Conservation (phyloP, 2,888 invertebrate genomes). For the Sphaerophoria rueppellii region DNA sequence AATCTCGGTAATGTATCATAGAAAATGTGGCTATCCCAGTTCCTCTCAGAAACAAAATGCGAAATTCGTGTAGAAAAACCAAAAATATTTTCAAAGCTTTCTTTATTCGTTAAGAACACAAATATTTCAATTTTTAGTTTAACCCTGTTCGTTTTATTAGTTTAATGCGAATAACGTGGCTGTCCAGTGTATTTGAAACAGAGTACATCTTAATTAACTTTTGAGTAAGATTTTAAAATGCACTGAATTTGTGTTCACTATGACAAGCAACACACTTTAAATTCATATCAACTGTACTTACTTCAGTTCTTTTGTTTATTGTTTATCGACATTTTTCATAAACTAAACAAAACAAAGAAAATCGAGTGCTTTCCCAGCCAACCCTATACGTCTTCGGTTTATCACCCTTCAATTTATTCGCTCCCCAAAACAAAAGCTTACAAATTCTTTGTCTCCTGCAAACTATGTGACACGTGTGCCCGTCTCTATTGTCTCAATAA, state of each 20-base stretch:
- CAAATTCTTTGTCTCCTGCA: conserved; percentile 14
- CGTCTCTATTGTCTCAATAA: conserved; percentile 13
- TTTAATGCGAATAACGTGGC: no score
- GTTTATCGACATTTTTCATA: conserved; percentile 2
- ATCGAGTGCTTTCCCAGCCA: conserved; percentile 16
- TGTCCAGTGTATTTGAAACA: no score
- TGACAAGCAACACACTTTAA: neutral
- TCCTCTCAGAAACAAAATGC: no score
- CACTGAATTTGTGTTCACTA: neutral
- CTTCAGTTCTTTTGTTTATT: conserved; percentile 23
- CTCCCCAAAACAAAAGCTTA: neutral
- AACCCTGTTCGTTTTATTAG: no score
- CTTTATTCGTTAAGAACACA: no score
- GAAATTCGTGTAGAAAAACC: no score
- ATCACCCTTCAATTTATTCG: conserved; percentile 6
- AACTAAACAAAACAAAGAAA: conserved; percentile 20
- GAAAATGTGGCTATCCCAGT: no score
- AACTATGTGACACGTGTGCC: conserved; percentile 27
- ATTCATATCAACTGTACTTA: neutral
- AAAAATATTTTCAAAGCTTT: no score
- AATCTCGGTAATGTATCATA: no score
- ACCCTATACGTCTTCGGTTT: neutral
- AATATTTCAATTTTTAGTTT: no score
- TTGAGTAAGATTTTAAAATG: no score
- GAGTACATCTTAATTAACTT: no score